Conservation (phyloP, 1,140 invertebrate species). For the Diabrotica undecimpunctata region DNA sequence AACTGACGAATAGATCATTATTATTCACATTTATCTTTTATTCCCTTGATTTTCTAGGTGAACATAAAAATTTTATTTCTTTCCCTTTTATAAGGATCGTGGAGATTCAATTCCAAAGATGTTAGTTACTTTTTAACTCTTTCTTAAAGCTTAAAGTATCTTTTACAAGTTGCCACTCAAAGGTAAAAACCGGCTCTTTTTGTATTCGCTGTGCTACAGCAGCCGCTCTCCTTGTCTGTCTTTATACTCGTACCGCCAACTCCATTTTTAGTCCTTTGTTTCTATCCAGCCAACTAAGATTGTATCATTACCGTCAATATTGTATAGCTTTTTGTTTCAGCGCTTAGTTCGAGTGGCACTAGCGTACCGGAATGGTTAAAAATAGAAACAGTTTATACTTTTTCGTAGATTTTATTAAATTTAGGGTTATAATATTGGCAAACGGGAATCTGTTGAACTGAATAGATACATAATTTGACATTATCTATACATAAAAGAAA, state of each 20-base stretch:
- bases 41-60: no score
- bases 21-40: no score
- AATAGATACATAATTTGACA: no score
- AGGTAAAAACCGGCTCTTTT: constrained; percentile 5
- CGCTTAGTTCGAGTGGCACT: not conserved
- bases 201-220: not conserved
- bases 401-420: no score
- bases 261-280: constrained; percentile 6
- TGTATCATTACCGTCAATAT: constrained; percentile 12
- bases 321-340: constrained; percentile 5
- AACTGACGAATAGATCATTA: no score
- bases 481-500: no score
- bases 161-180: constrained; percentile 1
- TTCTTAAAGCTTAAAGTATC: not conserved
- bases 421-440: no score
- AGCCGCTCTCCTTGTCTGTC: constrained; percentile 5
- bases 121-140: constrained; percentile 3
- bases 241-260: constrained; percentile 3
- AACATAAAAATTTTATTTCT: no score
- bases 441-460: no score
- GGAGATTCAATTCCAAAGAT: not conserved
- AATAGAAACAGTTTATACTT: no score
- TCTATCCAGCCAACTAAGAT: constrained; percentile 3
- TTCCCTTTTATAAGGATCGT: no score
- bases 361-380: no score